Evolutionary conservation across 2,797 vertebrate genomes (phyloP).

Genomic region (Tragelaphus eurycerus): DNA sequence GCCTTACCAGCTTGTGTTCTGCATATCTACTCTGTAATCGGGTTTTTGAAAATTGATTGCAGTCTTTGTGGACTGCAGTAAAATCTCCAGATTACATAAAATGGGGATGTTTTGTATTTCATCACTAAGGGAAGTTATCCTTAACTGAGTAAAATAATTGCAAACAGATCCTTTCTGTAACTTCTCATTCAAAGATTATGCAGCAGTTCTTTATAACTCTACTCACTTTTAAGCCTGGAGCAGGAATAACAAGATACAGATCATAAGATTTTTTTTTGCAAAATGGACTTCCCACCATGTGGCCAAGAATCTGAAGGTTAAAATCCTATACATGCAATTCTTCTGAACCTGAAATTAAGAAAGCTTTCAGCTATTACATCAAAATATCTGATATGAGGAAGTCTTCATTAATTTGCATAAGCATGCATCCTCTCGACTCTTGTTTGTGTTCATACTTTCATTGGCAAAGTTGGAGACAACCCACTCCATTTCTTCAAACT

Average conservation of each 20-base stretch:
- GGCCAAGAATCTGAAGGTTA: background rate
- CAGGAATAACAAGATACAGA: background rate
- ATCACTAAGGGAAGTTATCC: conserved; percentile 65
- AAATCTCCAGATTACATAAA: conserved; percentile 68
- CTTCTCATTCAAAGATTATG: conserved; percentile 49
- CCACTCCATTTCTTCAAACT: background rate
- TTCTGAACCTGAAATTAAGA: background rate
- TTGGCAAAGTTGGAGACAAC: background rate
- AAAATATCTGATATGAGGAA: too few relatives aligned
- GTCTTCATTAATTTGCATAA: background rate
- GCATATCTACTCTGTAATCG: conserved; percentile 23
- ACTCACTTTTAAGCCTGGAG: conserved; percentile 27
- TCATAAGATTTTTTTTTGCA: background rate
- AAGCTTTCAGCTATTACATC: background rate
- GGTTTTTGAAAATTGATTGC: conserved; percentile 65
- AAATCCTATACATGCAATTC: background rate
- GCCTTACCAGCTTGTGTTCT: conserved; percentile 57
- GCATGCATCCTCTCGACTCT: fast-evolving
- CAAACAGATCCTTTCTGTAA: conserved; percentile 62
- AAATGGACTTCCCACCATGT: background rate
- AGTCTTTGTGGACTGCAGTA: conserved; percentile 62
- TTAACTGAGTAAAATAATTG: conserved; percentile 71
- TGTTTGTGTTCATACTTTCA: background rate
- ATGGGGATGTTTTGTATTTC: conserved; percentile 70
- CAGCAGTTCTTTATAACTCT: conserved; percentile 4